Conservation (phyloP, 2,888 invertebrate species). For the Leistus spinibarbis region DNA sequence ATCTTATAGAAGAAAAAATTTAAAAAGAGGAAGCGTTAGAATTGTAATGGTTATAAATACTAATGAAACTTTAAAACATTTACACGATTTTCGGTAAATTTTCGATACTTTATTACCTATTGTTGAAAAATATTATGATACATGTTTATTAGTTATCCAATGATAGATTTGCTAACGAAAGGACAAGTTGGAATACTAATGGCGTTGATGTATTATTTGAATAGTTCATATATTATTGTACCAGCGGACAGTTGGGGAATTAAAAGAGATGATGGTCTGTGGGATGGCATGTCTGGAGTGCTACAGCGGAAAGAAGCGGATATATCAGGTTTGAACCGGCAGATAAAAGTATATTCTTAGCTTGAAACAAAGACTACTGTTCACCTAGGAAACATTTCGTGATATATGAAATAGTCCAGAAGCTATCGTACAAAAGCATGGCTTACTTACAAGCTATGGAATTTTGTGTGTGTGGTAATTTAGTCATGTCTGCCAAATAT, state of each 20-base stretch:
- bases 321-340: slow-evolving; percentile 12
- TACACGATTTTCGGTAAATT: slow-evolving; percentile 60
- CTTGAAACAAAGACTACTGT: not conserved
- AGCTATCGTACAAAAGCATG: too few species aligned
- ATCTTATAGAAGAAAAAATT: slow-evolving; percentile 55
- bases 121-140: not conserved
- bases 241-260: slow-evolving; percentile 14
- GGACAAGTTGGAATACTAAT: slow-evolving; percentile 15
- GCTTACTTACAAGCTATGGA: too few species aligned
- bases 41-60: slow-evolving; percentile 62
- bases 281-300: slow-evolving; percentile 16
- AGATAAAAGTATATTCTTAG: not conserved
- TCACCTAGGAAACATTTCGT: too few species aligned
- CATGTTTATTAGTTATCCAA: slow-evolving; percentile 18
- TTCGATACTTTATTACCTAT: not conserved
- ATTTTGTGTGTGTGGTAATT: too few species aligned
- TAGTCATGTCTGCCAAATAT: too few species aligned
- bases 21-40: slow-evolving; percentile 55
- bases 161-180: slow-evolving; percentile 22
- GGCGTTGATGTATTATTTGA: slow-evolving; percentile 21
- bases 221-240: slow-evolving; percentile 9
- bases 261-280: not conserved
- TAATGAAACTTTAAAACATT: slow-evolving; percentile 60
- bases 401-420: too few species aligned
- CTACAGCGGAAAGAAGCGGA: slow-evolving; percentile 27